Base-by-base conservation (phyloP, 2,888 invertebrate genomes). In the Drosophila nr. medialis region DNA sequence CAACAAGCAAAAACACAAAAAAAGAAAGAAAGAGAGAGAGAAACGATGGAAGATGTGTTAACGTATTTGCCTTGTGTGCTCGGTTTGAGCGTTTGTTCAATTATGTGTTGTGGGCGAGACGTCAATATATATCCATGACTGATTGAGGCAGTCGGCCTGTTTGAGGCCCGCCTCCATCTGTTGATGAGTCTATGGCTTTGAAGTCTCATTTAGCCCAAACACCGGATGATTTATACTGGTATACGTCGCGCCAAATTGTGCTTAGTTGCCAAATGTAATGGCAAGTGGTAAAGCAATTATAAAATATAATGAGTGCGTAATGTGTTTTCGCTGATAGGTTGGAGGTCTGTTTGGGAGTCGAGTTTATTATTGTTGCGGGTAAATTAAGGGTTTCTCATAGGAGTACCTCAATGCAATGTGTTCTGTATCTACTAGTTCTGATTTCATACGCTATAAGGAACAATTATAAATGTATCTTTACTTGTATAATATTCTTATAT, bases 121-220 rank as follows among this genome's bases (percentile, higher is more conserved):
- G 58, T 72, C 73, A 72, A 72, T 78, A 70, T 78, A 68, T 61
- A 55, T 63, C 62, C 29, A 36, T 21, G 49, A 51, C 54, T 40
- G 45, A 42, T 55, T 49, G 51, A 53, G 62, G 63, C 64, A 49
- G 53, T n/a, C 50, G 29, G 40, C 48, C 36, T 29, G 48, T 50
- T 51, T 54, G 38, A 48, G 13, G 18, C 3, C 15, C 49, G 24
- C 49, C 48, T 50, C 10, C 40, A 74, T 69, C 60, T 55, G 40
- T 55, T 70, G 75, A 75, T 74, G 68, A 63, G 55, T 69, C 65
- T 60, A 56, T 69, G 69, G 60, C 79, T 66, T 74, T 77, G 77
- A 79, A 69, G 75, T 65, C 65, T 64, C 65, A 66, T 56, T 66
- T 58, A 42, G 45, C 30, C 38, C 42, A 48, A 58, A 58, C 51